Evolutionary conservation across 2,113 vertebrate species (phyloP).

Genomic region (Thalassarche chlororhynchos): DNA sequence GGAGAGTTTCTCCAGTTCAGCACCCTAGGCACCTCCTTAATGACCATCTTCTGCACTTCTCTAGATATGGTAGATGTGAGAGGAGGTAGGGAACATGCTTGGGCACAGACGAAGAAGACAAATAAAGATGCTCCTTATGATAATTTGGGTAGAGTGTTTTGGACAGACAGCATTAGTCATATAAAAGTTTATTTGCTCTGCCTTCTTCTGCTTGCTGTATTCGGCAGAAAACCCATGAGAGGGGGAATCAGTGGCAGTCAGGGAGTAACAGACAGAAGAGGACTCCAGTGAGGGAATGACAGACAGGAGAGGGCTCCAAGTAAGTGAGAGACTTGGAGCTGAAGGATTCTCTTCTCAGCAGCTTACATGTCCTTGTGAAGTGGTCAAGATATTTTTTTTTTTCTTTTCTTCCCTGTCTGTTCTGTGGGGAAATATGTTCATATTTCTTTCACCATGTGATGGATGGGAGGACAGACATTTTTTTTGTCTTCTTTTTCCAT

Average conservation of each 20-base stretch:
- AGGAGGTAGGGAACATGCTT: background rate
- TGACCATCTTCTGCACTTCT: background rate
- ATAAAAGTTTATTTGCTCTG: background rate
- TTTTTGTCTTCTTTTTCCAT: background rate
- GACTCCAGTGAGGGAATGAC: background rate
- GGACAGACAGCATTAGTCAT: background rate
- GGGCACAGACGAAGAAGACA: background rate
- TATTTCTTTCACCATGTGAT: background rate
- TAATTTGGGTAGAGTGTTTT: background rate
- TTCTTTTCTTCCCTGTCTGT: background rate
- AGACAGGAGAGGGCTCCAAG: background rate
- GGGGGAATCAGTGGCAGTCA: background rate
- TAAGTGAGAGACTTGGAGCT: background rate
- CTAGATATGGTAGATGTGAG: background rate
- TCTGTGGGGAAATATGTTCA: fast-evolving
- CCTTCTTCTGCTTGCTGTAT: background rate
- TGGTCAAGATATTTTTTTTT: background rate
- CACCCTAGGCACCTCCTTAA: background rate
- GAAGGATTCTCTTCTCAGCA: background rate
- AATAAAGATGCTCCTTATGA: background rate
- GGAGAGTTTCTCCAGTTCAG: background rate
- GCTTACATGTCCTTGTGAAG: background rate
- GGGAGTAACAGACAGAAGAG: background rate
- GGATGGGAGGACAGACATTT: background rate
- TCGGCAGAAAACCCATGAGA: background rate